Evolutionary conservation across 2,113 vertebrate species (phyloP).

Genomic region (Aplodontia rufa): DNA sequence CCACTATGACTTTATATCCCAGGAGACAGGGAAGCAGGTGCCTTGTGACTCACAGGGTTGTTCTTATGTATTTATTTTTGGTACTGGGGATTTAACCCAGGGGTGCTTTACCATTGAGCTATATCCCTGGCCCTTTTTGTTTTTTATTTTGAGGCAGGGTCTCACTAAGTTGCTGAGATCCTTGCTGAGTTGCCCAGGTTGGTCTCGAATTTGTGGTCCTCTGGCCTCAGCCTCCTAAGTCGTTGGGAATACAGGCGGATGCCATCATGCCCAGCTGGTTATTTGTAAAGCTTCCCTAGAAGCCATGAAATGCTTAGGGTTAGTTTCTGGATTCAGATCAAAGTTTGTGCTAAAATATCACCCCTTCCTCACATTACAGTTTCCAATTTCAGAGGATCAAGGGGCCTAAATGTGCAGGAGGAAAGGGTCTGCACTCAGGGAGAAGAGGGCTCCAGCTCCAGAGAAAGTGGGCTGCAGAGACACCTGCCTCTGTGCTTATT

Average conservation of each 20-base stretch:
- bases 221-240: no score
- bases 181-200: no score
- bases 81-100: no score
- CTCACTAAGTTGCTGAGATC: no score
- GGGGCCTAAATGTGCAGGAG: background rate
- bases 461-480: background rate
- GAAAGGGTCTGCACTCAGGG: background rate
- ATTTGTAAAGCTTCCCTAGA: background rate
- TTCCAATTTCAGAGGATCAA: background rate
- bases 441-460: background rate
- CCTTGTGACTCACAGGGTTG: background rate
- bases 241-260: no score
- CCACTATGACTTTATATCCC: background rate
- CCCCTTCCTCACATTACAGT: background rate
- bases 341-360: background rate
- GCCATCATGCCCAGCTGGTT: no score
- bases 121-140: no score
- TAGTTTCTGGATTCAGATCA: background rate
- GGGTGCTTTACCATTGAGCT: no score
- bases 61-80: background rate
- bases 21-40: background rate
- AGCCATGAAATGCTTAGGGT: background rate
- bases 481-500: background rate
- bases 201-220: no score
- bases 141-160: no score